Evolutionary conservation across 1,140 invertebrate genomes (phyloP).

Genomic region (Drosophila mayri): DNA sequence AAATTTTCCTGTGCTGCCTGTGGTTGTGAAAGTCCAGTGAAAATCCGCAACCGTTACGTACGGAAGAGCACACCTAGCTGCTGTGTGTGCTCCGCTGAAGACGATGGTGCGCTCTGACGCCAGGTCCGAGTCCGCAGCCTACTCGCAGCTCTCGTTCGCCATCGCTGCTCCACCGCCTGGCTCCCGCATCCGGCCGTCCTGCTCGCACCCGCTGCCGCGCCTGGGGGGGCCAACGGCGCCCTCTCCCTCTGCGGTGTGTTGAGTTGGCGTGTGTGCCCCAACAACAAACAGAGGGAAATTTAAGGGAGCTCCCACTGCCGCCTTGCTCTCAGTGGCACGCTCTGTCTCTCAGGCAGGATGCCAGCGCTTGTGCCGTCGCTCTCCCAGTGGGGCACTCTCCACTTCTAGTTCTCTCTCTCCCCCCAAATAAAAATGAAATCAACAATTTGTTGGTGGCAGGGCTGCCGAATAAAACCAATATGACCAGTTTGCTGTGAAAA

Average conservation of each 20-base stretch:
- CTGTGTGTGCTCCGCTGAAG: constrained; percentile 76
- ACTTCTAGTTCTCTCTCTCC: constrained; percentile 13
- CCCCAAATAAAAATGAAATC: constrained; percentile 55
- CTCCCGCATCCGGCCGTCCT: constrained; percentile 9
- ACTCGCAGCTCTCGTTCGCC: constrained; percentile 31
- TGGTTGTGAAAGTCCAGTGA: constrained; percentile 46
- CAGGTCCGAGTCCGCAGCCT: constrained; percentile 46
- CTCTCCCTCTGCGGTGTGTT: constrained; percentile 22
- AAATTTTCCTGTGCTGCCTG: constrained; percentile 55
- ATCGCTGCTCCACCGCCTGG: constrained; percentile 27
- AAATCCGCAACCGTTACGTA: constrained; percentile 69
- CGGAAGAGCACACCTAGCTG: constrained; percentile 79
- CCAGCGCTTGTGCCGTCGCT: constrained; percentile 35
- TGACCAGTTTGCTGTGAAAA: constrained; percentile 21
- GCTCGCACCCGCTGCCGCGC: constrained; percentile 10
- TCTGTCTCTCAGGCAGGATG: constrained; percentile 28
- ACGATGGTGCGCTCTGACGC: constrained; percentile 80
- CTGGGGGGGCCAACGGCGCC: constrained; percentile 7
- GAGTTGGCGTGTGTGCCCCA: constrained; percentile 30
- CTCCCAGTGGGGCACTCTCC: constrained; percentile 1
- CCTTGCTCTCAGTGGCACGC: not conserved
- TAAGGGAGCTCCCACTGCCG: constrained; percentile 23
- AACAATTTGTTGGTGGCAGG: constrained; percentile 59
- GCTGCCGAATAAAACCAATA: constrained; percentile 38
- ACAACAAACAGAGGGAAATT: constrained; percentile 71